Base-by-base conservation (phyloP, 2,113 vertebrate genomes). In the Calypte anna region DNA sequence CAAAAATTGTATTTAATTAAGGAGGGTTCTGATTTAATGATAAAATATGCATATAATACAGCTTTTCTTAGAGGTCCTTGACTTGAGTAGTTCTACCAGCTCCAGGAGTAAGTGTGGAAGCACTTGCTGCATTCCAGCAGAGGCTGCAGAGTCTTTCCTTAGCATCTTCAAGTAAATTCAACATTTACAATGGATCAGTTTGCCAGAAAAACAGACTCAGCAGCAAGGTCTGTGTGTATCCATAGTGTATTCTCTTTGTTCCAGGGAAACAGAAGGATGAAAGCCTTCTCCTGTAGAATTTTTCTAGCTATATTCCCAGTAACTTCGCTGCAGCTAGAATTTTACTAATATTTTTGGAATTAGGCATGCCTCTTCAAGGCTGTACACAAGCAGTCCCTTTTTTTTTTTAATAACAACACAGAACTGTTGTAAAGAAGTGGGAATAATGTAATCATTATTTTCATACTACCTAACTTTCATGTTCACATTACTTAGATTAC, bases 71-170 rank as follows among this genome's bases (percentile, higher is more conserved):
- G 17, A 24, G 10, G 3, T 40, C 6, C 21, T 66, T 77, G 31
- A 18, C 57, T 46, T 28, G 28, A 78, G 4, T 13, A 27, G 21
- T 36, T 66, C 27, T n/a, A 2, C 19, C 28, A 63, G 28, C 33
- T 72, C 50, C 19, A 31, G 6, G 18, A 9, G 14, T 10, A 48
- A 4, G 16, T n/a, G 4, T 48, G 23, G 19, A 6, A 64, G 28
- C 50, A 9, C 33, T 14, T 85, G 86, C 13, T 6, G 3, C 23
- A 2, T 0, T 0, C 30, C 38, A 62, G 61, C 51, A 46, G 43
- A 20, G 18, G 14, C 7, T 67, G 57, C 22, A 10, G 10, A n/a
- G 22, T 10, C 24, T 36, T 51, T 51, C 4, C 36, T 46, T n/a
- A 7, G 21, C 33, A n/a, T 31, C 67, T 28, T 44, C 54, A 76